These are phyloP conservation scores for Pheosia gnoma DNA, from an alignment of 2,888 invertebrate genomes.

Conservation along the genomic window DNA sequence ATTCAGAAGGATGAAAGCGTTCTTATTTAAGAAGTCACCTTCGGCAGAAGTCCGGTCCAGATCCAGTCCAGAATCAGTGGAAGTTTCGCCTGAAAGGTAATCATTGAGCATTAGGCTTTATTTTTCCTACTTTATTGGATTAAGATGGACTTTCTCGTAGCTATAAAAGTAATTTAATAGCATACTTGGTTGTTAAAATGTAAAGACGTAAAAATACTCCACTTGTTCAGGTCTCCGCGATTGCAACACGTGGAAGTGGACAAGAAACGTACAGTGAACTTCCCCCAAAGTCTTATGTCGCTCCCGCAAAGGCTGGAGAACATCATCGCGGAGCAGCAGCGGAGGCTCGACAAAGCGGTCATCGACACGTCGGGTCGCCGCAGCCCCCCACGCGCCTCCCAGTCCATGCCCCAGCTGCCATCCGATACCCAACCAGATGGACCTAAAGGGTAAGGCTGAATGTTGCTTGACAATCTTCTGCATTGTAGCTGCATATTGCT, in stretches of 20 bases:
- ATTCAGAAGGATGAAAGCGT: slow-evolving; percentile 58
- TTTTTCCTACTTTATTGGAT: neutral
- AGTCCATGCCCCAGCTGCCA: slow-evolving; percentile 64
- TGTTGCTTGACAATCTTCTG: neutral
- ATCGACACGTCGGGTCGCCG: slow-evolving; percentile 59
- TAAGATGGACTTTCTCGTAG: no score
- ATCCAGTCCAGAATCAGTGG: slow-evolving; percentile 51
- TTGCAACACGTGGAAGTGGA: slow-evolving; percentile 44
- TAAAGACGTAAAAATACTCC: neutral
- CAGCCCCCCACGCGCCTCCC: slow-evolving; percentile 55
- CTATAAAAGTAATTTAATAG: no score
- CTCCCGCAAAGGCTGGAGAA: slow-evolving; percentile 65
- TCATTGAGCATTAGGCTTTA: neutral
- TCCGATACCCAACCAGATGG: slow-evolving; percentile 45
- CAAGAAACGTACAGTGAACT: slow-evolving; percentile 67
- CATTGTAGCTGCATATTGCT: no score
- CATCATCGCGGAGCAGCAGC: slow-evolving; percentile 61
- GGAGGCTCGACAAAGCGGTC: slow-evolving; percentile 56
- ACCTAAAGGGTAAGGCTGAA: slow-evolving; percentile 41
- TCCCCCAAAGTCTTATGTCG: slow-evolving; percentile 63
- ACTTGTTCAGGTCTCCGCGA: slow-evolving; percentile 47
- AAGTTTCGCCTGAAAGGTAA: slow-evolving; percentile 56
- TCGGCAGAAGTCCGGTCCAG: slow-evolving; percentile 37
- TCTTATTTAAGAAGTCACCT: slow-evolving; percentile 48
- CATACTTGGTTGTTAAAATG: no score